Base-by-base conservation (phyloP, 2,113 vertebrate species). In the Albula goreensis region DNA sequence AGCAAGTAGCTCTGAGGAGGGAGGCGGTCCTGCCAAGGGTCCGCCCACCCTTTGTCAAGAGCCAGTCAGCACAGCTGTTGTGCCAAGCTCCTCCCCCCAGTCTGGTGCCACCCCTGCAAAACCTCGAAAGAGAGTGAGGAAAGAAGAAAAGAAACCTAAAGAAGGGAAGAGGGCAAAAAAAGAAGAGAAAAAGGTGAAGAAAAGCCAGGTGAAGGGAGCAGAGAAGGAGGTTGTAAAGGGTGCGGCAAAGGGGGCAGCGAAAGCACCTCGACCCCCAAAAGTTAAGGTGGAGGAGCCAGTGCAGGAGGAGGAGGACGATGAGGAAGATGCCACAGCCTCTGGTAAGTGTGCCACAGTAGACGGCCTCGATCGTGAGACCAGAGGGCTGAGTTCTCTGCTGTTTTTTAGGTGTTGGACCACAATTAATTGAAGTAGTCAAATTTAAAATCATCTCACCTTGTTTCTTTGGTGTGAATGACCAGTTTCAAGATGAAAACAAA, bases 131-230 rank as follows among this genome's bases (percentile, higher is more conserved):
- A 66, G 60, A 63, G 78, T 12, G 8, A 85, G 60, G 53, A 85
- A 74, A 5, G 84, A 53, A 48, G 79, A 81, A 50, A 85, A 85
- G 22, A 41, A 50, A 56, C 25, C 31, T 9, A 57, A 25, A 57
- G 77, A 85, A 49, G 78, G 31, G 5, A 41, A 53, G 41, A 92
- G 93, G 83, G 90, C 85, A 31, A 89, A 90, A 6, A 95, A 94
- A 88, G 92, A 77, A 52, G 91, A 92, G 70, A 77, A 0, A 85
- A 90, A 4, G 86, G 90, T 4, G 84, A 89, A 52, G 80, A 82
- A 84, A 19, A 25, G 8, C 51, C 81, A 11, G 52, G 86, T 89
- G 17, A 77, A 85, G 89, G 92, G 74, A 12, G 66, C n/a, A 11
- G 83, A 77, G 11, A 85, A 0, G n/a, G 0, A 82, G 51, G 90